These are phyloP conservation scores for Machimus atricapillus DNA, from an alignment of 2,888 invertebrate genomes.

Conservation along the genomic window DNA sequence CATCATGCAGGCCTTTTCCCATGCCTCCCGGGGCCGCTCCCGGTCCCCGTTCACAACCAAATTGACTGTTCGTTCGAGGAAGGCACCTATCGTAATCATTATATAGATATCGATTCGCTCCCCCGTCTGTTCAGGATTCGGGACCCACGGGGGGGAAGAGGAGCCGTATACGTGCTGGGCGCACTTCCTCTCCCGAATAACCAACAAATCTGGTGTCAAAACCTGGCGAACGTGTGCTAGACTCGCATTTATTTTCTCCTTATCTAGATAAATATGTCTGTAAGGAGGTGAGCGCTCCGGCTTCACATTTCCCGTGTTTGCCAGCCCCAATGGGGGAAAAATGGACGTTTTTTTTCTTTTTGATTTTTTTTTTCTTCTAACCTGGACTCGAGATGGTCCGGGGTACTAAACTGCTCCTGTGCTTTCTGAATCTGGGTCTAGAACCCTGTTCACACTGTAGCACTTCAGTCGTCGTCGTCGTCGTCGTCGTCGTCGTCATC, in stretches of 20 bases:
- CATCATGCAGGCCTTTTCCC: neutral
- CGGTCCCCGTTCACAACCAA: neutral
- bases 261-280: conserved; percentile 22
- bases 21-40: neutral
- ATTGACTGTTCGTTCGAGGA: neutral
- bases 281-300: neutral
- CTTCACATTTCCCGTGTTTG: neutral
- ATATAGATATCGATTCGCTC: conserved; percentile 7
- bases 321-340: neutral
- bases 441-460: neutral
- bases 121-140: neutral
- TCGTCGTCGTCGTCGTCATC: neutral
- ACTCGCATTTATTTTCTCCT: conserved; percentile 7
- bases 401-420: neutral
- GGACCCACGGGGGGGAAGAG: neutral
- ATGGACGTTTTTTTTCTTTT: neutral
- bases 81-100: neutral
- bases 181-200: neutral
- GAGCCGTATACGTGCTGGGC: neutral
- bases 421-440: neutral
- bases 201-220: neutral
- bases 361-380: neutral
- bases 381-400: neutral
- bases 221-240: conserved; percentile 1
- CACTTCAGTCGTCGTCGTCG: neutral